Evolutionary conservation across 2,113 vertebrate genomes (phyloP), one percentile per base, ranked within the genome.

Genomic region (Gobiocypris rarus): DNA sequence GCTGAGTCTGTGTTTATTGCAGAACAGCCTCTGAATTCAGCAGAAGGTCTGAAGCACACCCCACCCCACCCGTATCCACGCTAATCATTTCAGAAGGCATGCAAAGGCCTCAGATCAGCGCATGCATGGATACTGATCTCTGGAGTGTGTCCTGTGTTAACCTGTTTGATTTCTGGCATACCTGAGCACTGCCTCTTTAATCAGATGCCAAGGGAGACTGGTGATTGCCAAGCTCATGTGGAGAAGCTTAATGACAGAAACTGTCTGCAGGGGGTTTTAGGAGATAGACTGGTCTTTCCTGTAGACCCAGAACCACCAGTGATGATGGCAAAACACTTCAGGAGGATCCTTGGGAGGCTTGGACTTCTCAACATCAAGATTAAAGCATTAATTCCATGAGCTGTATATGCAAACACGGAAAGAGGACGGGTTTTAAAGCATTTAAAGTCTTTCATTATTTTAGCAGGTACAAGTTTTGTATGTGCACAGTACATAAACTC

Each of bases 221-320:
- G 38, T 7, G 38, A 38, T 38, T 34, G 3, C 34, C 34, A 34
- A 34, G 34, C 0, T 34, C 34, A 34, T 31, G 1, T 31, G 31
- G 31, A 31, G 31, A 31, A 59, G 52, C 17, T 15, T 41, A 26
- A 11, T 8, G 56, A 31, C 17, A 80, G 56, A 63, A 63, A 79
- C n/a, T 7, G 17, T 10, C 76, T 59, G 10, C 24, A 43, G 50
- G 73, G 26, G 41, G 52, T 10, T 54, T 79, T 10, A 73, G 1
- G 17, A 78, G 31, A 14, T 4, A 38, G 73, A 87, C 86, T 34
- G 8, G 86, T 69, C 77, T 85, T 80, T 80, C 86, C 83, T 59
- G 86, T 59, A 28, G 13, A 75, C 3, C 11, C 4, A 76, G n/a
- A 78, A 26, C 22, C 6, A 8, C 11, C 50, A 85, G 75, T 81